Conservation (phyloP, 1,140 invertebrate genomes). For the Pseudobourletiella spinata region DNA sequence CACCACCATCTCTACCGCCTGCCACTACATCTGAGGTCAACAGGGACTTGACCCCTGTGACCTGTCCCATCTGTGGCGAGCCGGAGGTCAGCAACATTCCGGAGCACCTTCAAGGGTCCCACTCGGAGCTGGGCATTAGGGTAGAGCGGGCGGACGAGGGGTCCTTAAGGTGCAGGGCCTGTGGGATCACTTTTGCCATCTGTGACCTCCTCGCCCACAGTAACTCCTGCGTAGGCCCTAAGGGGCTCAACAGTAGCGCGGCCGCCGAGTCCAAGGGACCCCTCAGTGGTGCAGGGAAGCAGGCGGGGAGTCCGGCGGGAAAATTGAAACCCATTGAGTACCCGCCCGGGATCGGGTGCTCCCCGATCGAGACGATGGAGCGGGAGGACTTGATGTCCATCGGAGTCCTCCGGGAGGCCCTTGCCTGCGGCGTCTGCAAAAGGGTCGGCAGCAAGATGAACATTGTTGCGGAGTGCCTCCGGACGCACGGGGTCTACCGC, state of each 20-base stretch:
- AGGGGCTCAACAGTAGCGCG: slow-evolving; percentile 10
- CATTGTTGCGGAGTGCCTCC: slow-evolving; percentile 22
- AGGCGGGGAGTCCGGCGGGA: too few species aligned
- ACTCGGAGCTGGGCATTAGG: slow-evolving; percentile 22
- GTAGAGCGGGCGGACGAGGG: slow-evolving; percentile 11
- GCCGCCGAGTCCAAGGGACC: neutral
- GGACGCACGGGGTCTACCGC: slow-evolving; percentile 23
- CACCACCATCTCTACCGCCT: too few species aligned
- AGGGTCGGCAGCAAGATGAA: slow-evolving; percentile 10
- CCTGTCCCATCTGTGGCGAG: slow-evolving; percentile 29
- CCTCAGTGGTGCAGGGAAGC: neutral
- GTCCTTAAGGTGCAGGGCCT: slow-evolving; percentile 21
- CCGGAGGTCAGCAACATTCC: slow-evolving; percentile 13
- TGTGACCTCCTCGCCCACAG: slow-evolving; percentile 25
- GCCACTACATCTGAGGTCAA: too few species aligned
- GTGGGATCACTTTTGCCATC: slow-evolving; percentile 28
- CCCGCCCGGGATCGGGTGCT: slow-evolving; percentile 24
- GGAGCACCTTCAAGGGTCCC: slow-evolving; percentile 15
- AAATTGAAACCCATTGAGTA: neutral
- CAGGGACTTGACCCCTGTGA: slow-evolving; percentile 7
- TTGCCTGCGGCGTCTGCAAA: slow-evolving; percentile 27
- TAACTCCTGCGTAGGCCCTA: slow-evolving; percentile 14
- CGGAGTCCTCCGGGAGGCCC: neutral
- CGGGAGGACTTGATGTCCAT: slow-evolving; percentile 7
- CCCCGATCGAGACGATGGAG: slow-evolving; percentile 29